phyloP scores from a whole-genome alignment of 2,113 vertebrate species.

The Cyprinus carpio region DNA sequence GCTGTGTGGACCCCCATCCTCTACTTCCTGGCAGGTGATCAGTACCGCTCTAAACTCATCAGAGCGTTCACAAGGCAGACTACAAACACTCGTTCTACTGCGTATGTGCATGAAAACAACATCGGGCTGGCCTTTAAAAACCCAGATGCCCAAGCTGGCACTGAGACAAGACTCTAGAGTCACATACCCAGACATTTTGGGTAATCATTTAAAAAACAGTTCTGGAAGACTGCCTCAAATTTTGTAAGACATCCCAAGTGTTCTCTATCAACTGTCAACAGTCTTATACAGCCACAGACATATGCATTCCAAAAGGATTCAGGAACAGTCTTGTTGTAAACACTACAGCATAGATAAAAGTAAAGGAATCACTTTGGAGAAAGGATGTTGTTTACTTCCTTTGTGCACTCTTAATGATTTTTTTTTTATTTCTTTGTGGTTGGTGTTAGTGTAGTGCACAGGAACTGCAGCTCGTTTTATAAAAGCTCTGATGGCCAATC shows the following conservation, averaged over 20 bases:
- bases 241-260: neutral
- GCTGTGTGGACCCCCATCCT: slow-evolving; percentile 93
- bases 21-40: slow-evolving; percentile 88
- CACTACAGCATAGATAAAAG: neutral
- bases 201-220: neutral
- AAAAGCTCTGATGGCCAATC: neutral
- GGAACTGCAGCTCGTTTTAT: neutral
- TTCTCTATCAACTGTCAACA: neutral
- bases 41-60: slow-evolving; percentile 77
- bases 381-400: neutral
- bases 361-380: slow-evolving; percentile 10
- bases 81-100: slow-evolving; percentile 17
- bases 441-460: neutral
- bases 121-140: slow-evolving; percentile 58
- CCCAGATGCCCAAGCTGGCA: slow-evolving; percentile 37
- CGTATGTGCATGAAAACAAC: slow-evolving; percentile 58
- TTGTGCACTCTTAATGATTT: neutral
- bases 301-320: no score
- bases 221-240: neutral
- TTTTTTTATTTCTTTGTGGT: neutral
- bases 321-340: slow-evolving; percentile 20
- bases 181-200: neutral
- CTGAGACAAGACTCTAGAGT: slow-evolving; percentile 36
- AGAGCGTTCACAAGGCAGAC: slow-evolving; percentile 53
- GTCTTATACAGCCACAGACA: no score